Percentiles rank a stretch among this genome's conserved stretches.
phyloP scores from a whole-genome alignment of 2,113 vertebrate species.

The Penelope pileata region DNA sequence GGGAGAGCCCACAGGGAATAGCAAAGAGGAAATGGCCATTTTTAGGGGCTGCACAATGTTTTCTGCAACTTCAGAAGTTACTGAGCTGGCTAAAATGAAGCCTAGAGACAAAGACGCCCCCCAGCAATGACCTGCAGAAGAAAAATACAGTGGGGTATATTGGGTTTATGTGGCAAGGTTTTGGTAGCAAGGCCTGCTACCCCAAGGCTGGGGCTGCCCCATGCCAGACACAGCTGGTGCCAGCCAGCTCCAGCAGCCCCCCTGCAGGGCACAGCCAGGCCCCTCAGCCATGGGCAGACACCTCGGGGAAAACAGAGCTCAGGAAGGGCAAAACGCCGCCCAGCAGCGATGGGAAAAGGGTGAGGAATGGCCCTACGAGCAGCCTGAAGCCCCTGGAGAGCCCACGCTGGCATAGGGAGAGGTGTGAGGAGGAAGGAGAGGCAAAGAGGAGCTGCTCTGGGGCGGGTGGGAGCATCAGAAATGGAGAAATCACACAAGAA shows the following conservation, averaged over 20 bases:
- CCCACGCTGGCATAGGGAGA: fast-evolving
- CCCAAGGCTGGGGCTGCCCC: not conserved
- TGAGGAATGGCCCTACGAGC: not conserved
- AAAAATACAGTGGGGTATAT: not conserved
- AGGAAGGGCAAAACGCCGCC: not conserved
- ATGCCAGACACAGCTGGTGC: too few species aligned
- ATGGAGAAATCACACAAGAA: not conserved
- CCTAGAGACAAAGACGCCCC: not conserved
- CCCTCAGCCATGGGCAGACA: not conserved
- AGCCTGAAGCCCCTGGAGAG: not conserved
- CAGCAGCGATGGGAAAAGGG: not conserved
- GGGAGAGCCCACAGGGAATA: not conserved
- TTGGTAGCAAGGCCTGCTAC: not conserved
- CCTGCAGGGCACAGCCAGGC: not conserved
- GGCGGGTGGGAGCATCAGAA: too few species aligned
- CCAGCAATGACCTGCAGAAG: not conserved
- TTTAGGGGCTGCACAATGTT: not conserved
- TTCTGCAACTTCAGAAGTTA: not conserved
- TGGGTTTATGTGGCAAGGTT: not conserved
- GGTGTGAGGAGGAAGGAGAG: not conserved
- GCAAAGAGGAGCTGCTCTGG: not conserved
- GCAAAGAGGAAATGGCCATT: not conserved
- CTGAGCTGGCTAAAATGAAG: not conserved
- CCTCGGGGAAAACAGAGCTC: not conserved
- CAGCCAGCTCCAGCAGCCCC: not conserved